Conservation (phyloP, 2,797 vertebrate genomes). For the Gymnoscopelus microlampas region DNA sequence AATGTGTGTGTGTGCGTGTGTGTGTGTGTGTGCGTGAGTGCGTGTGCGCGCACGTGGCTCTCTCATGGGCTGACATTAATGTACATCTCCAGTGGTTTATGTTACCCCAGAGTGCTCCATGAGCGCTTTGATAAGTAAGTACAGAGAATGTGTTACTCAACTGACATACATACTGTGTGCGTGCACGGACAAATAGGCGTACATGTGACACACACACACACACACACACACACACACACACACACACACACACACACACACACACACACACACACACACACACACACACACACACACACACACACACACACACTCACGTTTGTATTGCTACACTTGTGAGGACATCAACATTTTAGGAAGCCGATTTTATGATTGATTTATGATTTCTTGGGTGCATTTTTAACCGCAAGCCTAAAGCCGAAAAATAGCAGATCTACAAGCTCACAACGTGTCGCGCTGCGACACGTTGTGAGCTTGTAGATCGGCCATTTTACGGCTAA, state of each 20-base stretch:
- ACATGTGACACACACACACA: neutral
- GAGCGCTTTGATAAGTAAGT: constrained; percentile 56
- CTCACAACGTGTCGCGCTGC: too few species aligned
- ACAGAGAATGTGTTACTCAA: constrained; percentile 46
- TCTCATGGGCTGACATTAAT: constrained; percentile 35
- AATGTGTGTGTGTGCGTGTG: constrained; percentile 33
- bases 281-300: constrained; percentile 11
- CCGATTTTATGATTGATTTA: too few species aligned
- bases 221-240: constrained; percentile 1
- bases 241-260: constrained; percentile 6
- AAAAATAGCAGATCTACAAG: too few species aligned
- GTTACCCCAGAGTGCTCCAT: constrained; percentile 44
- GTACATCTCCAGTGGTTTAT: constrained; percentile 47
- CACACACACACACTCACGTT: neutral
- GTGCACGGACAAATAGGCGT: too few species aligned
- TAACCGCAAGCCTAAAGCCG: too few species aligned
- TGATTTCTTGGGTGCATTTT: too few species aligned
- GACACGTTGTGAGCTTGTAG: too few species aligned
- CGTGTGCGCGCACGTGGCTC: constrained; percentile 49
- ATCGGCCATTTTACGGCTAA: too few species aligned
- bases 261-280: neutral
- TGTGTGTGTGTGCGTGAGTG: constrained; percentile 36
- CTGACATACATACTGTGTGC: neutral
- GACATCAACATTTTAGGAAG: too few species aligned
- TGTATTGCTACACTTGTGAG: too few species aligned